phyloP scores from a whole-genome alignment of 2,797 vertebrate species.

The Channallabes apus region DNA sequence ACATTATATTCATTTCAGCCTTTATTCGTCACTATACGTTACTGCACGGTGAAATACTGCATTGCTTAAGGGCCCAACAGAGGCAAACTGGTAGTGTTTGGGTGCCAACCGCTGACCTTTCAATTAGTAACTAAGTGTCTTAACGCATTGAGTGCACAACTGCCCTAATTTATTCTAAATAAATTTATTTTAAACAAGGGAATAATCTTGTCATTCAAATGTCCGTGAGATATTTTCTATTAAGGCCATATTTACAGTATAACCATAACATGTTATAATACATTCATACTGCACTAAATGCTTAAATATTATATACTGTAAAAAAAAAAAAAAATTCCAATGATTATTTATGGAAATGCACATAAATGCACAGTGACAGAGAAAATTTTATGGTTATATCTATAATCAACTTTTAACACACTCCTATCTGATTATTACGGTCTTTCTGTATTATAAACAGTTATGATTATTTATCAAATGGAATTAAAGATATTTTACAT shows the following conservation, averaged over 20 bases:
- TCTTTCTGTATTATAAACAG: background rate
- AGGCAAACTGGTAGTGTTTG: background rate
- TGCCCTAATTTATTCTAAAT: no score
- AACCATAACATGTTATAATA: background rate
- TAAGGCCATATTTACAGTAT: background rate
- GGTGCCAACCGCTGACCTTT: no score
- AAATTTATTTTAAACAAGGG: background rate
- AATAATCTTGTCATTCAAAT: background rate
- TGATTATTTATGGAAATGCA: background rate
- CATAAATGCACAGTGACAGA: background rate
- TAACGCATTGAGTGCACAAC: no score
- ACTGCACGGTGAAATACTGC: no score
- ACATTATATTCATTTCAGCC: background rate
- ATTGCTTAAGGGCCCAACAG: no score
- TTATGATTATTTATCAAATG: background rate
- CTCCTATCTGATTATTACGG: background rate
- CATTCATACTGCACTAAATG: background rate
- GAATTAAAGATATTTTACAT: background rate
- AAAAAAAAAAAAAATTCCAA: no score
- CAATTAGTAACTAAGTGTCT: no score
- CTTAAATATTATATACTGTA: background rate
- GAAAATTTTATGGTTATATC: background rate
- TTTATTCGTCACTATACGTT: no score
- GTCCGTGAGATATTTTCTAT: background rate
- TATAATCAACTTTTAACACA: background rate